These are phyloP conservation scores for Orchestia grillus DNA, from an alignment of 1,140 invertebrate genomes.

Conservation along the genomic window DNA sequence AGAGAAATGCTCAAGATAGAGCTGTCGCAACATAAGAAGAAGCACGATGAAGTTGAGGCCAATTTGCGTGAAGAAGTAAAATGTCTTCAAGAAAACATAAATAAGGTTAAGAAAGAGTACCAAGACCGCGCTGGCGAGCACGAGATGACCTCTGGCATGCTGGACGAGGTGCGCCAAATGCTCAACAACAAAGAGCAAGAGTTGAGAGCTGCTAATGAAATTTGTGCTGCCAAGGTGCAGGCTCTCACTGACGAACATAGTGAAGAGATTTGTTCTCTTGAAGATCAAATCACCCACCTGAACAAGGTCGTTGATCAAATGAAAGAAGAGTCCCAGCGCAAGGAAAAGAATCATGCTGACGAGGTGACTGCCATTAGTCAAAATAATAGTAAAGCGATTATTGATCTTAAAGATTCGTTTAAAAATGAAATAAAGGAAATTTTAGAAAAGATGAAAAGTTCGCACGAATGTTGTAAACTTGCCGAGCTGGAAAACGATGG, in stretches of 20 bases:
- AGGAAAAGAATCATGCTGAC: not conserved
- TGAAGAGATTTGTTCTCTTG: not conserved
- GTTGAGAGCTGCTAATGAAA: not conserved
- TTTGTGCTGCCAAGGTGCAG: not conserved
- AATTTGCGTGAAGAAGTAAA: not conserved
- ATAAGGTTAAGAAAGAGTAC: not conserved
- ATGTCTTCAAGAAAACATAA: not conserved
- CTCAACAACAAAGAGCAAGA: not conserved
- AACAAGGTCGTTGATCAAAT: not conserved
- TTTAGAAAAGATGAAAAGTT: not conserved
- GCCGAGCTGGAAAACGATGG: not conserved
- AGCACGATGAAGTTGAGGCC: not conserved
- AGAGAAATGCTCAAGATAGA: not conserved
- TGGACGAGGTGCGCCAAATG: not conserved
- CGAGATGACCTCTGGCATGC: no score
- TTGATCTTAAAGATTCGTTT: not conserved
- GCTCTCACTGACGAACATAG: not conserved
- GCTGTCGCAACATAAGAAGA: not conserved
- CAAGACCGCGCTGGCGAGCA: not conserved
- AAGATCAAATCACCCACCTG: constrained; percentile 24
- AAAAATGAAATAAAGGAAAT: not conserved
- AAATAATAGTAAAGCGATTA: not conserved
- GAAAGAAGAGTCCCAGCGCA: not conserved
- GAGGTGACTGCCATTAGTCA: not conserved
- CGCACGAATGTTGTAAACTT: not conserved